phyloP scores from a whole-genome alignment of 2,113 vertebrate species.

The Rhynchomys soricoides region DNA sequence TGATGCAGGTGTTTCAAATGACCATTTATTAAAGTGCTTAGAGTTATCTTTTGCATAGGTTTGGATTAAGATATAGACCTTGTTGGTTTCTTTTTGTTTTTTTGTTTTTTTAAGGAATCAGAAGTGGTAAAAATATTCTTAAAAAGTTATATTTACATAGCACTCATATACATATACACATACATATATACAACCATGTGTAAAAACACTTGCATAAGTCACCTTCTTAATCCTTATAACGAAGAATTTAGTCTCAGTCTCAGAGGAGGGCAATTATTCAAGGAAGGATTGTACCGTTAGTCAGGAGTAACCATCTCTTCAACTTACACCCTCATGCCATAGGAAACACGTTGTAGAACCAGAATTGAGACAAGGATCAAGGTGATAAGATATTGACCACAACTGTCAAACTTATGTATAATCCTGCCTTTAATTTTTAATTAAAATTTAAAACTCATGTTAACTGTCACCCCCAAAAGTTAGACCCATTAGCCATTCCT shows the following conservation, averaged over 20 bases:
- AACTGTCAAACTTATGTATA: background rate
- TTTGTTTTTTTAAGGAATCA: background rate
- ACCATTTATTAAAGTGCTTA: background rate
- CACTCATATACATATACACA: too few relatives aligned
- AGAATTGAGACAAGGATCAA: background rate
- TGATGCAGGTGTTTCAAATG: background rate
- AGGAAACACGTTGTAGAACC: background rate
- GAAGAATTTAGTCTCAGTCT: background rate
- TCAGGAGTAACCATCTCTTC: background rate
- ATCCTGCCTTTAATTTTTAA: background rate
- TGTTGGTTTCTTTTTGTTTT: too few relatives aligned
- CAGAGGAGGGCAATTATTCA: background rate
- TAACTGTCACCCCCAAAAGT: background rate
- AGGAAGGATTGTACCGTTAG: background rate
- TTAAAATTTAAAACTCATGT: background rate
- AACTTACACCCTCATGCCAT: background rate
- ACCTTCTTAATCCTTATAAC: background rate
- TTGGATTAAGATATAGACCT: background rate
- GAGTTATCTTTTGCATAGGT: background rate
- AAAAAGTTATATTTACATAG: background rate
- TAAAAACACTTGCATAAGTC: background rate
- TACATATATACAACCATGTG: background rate
- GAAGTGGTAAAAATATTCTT: background rate
- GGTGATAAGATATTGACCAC: background rate
- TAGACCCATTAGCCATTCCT: background rate